phyloP scores from a whole-genome alignment of 2,888 invertebrate species.

The Drosophila setosimentum region DNA sequence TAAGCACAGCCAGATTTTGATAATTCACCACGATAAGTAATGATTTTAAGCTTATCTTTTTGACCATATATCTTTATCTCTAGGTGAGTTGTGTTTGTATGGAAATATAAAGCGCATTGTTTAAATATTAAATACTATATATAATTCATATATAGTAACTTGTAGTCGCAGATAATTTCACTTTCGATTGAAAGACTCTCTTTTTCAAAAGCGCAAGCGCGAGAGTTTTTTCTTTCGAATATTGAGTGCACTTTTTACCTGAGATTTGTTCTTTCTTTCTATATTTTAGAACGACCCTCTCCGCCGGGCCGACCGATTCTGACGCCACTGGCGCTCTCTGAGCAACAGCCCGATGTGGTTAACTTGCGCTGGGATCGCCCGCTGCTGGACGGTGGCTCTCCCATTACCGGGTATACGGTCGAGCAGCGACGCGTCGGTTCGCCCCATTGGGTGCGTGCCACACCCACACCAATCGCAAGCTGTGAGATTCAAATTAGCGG shows the following conservation, averaged over 20 bases:
- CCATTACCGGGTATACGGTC: conserved; percentile 93
- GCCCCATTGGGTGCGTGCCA: conserved; percentile 93
- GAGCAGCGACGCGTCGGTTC: conserved; percentile 92
- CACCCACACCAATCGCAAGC: conserved; percentile 89
- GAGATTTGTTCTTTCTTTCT: conserved; percentile 30
- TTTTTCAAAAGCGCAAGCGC: conserved; percentile 34
- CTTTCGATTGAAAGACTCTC: neutral
- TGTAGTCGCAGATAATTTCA: neutral
- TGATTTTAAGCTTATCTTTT: neutral
- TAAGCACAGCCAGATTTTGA: neutral
- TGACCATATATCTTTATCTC: neutral
- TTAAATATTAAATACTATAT: neutral
- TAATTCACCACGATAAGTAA: neutral
- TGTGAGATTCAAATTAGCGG: conserved; percentile 93
- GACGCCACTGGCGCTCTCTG: conserved; percentile 89
- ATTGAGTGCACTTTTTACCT: conserved; percentile 36
- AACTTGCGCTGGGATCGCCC: conserved; percentile 94
- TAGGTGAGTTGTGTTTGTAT: neutral
- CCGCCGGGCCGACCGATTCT: conserved; percentile 94
- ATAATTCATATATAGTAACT: neutral
- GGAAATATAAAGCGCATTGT: neutral
- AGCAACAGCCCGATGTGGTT: conserved; percentile 92
- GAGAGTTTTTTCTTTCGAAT: conserved; percentile 14
- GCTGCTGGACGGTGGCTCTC: conserved; percentile 93
- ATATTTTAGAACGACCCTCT: conserved; percentile 88